Evolutionary conservation across 2,888 invertebrate species (phyloP).

Genomic region (Microctonus brassicae): DNA sequence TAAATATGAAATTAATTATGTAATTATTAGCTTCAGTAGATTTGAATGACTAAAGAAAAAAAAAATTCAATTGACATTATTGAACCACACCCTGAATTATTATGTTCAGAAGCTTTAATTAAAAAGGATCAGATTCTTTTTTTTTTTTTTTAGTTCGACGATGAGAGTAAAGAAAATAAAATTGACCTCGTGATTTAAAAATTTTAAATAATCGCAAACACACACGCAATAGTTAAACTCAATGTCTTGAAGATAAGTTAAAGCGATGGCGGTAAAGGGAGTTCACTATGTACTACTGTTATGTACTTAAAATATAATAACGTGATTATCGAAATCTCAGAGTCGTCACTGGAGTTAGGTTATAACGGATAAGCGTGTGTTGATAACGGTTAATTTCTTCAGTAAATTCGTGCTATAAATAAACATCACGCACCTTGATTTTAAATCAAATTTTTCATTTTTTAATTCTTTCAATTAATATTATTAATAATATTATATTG

Average conservation of each 20-base stretch:
- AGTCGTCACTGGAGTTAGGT: background rate
- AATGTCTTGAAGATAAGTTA: background rate
- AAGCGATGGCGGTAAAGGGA: background rate
- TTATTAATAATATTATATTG: background rate
- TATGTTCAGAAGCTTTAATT: background rate
- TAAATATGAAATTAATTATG: too few relatives aligned
- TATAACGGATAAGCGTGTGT: slow-evolving; percentile 27
- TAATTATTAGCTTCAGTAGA: background rate
- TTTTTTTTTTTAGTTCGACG: background rate
- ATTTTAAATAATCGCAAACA: background rate
- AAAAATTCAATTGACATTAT: background rate
- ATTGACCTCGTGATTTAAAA: background rate
- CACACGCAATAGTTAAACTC: background rate
- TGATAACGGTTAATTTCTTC: slow-evolving; percentile 44
- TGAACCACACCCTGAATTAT: background rate
- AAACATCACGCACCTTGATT: slow-evolving; percentile 4
- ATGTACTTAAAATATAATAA: slow-evolving; percentile 40
- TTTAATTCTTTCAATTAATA: background rate
- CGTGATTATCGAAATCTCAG: slow-evolving; percentile 43
- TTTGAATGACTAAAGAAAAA: too few relatives aligned
- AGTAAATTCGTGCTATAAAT: slow-evolving; percentile 42
- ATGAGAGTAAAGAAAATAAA: background rate
- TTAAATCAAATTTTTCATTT: background rate
- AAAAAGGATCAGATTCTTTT: background rate
- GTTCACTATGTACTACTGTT: background rate